These are phyloP conservation scores for Mastomys natalensis DNA, from an alignment of 2,113 vertebrate species.

Conservation along the genomic window DNA sequence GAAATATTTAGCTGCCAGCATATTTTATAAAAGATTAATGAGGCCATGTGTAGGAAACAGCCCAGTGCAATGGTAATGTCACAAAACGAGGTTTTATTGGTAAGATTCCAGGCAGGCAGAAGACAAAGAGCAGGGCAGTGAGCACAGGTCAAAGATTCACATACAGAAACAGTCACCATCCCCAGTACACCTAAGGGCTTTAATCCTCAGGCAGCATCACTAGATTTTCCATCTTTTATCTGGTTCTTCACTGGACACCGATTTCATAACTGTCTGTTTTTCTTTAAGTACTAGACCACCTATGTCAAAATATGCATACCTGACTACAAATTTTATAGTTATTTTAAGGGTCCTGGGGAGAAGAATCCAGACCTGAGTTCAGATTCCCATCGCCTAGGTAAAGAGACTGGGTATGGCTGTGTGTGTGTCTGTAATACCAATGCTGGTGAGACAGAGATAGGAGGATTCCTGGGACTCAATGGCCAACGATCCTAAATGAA, in stretches of 20 bases:
- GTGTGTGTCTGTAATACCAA: not conserved
- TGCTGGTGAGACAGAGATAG: not conserved
- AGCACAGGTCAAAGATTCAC: not conserved
- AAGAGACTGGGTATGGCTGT: not conserved
- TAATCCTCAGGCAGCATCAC: not conserved
- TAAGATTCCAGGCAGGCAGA: not conserved
- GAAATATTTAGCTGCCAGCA: not conserved
- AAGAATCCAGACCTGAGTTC: no score
- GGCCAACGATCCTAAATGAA: not conserved
- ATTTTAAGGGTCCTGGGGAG: not conserved
- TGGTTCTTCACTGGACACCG: not conserved
- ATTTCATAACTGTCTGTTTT: not conserved
- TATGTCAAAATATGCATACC: not conserved
- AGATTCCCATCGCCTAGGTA: not conserved
- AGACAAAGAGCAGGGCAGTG: not conserved
- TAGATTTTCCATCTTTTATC: not conserved
- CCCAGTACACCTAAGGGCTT: not conserved
- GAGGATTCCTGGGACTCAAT: not conserved
- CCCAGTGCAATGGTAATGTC: not conserved
- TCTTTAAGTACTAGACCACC: not conserved
- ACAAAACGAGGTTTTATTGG: not conserved
- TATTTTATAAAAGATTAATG: constrained; percentile 40
- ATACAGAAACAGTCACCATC: not conserved
- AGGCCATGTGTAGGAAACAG: not conserved
- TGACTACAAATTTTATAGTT: not conserved